Conservation (phyloP, 2,113 vertebrate genomes). For the Copsychus sechellarum region DNA sequence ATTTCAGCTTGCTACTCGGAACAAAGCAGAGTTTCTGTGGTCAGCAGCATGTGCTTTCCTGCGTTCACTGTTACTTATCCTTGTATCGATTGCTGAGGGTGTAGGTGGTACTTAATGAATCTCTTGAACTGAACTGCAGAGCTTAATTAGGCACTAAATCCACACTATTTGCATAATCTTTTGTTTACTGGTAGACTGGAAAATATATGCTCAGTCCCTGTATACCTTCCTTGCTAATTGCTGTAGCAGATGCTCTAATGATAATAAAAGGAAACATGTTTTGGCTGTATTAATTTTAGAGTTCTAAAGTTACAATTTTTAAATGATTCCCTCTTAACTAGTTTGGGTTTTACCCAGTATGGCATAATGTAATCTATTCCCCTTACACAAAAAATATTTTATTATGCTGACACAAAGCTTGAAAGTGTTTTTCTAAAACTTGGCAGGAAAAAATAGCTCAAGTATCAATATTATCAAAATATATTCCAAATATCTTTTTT, state of each 20-base stretch:
- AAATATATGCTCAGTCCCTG: slow-evolving; percentile 45
- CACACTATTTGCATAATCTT: slow-evolving; percentile 63
- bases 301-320: slow-evolving; percentile 40
- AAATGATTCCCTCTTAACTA: slow-evolving; percentile 19
- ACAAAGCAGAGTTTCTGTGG: neutral
- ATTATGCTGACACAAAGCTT: neutral
- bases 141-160: slow-evolving; percentile 66
- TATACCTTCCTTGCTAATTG: slow-evolving; percentile 60
- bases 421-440: slow-evolving; percentile 32
- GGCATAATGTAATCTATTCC: neutral
- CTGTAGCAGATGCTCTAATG: slow-evolving; percentile 55
- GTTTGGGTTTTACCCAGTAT: neutral
- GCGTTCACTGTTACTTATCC: neutral
- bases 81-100: slow-evolving; percentile 31
- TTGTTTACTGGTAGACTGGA: slow-evolving; percentile 63
- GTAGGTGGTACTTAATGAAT: slow-evolving; percentile 24
- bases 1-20: neutral
- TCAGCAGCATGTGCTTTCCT: neutral
- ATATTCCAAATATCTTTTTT: neutral
- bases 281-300: slow-evolving; percentile 44
- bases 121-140: slow-evolving; percentile 43
- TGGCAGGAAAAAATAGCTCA: slow-evolving; percentile 30
- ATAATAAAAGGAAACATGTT: slow-evolving; percentile 45
- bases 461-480: neutral
- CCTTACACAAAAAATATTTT: neutral